Conservation (phyloP, 2,113 vertebrate genomes). For the Eulemur macaco region DNA sequence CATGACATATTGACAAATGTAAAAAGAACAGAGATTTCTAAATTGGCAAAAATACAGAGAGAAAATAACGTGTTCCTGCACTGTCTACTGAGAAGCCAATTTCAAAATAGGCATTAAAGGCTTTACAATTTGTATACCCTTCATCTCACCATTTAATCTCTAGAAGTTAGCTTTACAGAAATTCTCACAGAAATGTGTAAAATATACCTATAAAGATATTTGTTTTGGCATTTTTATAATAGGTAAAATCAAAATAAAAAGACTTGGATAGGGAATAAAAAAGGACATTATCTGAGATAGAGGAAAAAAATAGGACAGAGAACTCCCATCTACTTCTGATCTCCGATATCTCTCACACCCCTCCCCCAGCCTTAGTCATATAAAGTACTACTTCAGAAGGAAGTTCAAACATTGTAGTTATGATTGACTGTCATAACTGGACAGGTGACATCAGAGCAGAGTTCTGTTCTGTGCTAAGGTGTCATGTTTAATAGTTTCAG, state of each 20-base stretch:
- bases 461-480: not conserved
- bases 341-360: not conserved
- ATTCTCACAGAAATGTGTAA: not conserved
- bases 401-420: not conserved
- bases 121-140: not conserved
- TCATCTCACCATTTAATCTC: not conserved
- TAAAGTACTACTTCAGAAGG: not conserved
- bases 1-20: not conserved
- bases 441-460: not conserved
- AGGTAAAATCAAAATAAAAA: not conserved
- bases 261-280: not conserved
- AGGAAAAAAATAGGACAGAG: not conserved
- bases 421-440: not conserved
- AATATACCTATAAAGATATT: not conserved
- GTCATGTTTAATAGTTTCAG: not conserved
- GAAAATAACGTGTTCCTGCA: not conserved
- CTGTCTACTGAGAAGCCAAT: not conserved
- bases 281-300: not conserved
- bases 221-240: not conserved
- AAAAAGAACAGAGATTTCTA: not conserved
- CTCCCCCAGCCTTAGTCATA: not conserved
- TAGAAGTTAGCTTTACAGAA: not conserved
- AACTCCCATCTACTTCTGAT: not conserved
- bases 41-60: not conserved
- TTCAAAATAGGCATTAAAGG: not conserved